Evolutionary conservation across 2,113 vertebrate genomes (phyloP).

Genomic region (Caretta caretta): DNA sequence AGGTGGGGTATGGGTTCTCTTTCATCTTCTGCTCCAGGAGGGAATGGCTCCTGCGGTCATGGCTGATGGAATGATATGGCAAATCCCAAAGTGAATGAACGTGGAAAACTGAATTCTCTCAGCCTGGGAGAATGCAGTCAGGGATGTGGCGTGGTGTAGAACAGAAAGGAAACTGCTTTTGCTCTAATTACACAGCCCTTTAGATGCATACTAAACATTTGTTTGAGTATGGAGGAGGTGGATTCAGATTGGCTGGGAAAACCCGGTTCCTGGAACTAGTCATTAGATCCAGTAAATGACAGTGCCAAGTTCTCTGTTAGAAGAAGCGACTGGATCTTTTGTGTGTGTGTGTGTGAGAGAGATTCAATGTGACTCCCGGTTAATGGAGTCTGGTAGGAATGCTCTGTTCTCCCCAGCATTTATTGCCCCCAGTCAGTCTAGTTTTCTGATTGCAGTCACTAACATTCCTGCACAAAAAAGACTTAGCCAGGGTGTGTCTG

Average conservation of each 20-base stretch:
- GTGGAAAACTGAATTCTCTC: background rate
- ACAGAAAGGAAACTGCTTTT: background rate
- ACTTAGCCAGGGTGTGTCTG: constrained; percentile 42
- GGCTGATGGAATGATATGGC: background rate
- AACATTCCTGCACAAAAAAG: constrained; percentile 69
- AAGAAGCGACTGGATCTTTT: constrained; percentile 48
- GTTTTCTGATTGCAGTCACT: constrained; percentile 74
- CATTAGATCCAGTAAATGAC: background rate
- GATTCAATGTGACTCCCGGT: constrained; percentile 60
- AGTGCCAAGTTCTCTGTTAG: constrained; percentile 64
- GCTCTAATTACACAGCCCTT: background rate
- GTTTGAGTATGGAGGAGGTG: background rate
- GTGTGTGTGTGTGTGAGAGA: constrained; percentile 7
- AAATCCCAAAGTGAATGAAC: background rate
- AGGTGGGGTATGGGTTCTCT: background rate
- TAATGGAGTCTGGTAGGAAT: background rate
- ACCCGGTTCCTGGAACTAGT: background rate
- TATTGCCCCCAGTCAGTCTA: constrained; percentile 78
- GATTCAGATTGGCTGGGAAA: background rate
- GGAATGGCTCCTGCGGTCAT: background rate
- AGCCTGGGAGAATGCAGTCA: background rate
- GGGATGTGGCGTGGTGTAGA: background rate
- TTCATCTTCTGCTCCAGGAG: background rate
- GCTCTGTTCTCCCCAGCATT: constrained; percentile 60
- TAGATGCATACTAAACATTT: background rate